These are phyloP conservation scores for Tonatia bakeri DNA, from an alignment of 2,113 vertebrate species.

Conservation along the genomic window DNA sequence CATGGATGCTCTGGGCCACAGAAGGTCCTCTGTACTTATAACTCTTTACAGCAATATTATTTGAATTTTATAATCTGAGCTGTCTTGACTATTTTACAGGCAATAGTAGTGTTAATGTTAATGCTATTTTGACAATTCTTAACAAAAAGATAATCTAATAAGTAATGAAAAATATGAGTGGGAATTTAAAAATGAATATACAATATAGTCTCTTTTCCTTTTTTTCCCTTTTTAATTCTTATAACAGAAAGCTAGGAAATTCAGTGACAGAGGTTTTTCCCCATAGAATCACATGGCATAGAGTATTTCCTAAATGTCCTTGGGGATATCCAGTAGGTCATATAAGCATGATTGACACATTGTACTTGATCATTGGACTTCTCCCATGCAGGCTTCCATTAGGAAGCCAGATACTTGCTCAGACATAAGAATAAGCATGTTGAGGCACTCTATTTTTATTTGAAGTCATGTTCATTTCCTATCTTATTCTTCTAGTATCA, in stretches of 20 bases:
- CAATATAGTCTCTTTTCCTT: background rate
- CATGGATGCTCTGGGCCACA: background rate
- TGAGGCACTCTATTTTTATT: background rate
- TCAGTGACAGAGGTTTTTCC: background rate
- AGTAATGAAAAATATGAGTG: background rate
- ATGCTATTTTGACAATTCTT: conserved; percentile 5
- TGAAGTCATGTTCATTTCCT: background rate
- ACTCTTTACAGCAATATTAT: background rate
- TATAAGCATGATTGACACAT: background rate
- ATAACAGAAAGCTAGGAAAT: background rate
- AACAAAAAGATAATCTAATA: background rate
- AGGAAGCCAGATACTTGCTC: background rate
- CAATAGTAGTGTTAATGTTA: background rate
- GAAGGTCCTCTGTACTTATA: background rate
- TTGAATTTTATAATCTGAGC: background rate
- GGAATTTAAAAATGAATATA: conserved; percentile 14
- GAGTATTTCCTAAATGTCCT: background rate
- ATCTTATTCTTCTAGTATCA: conserved; percentile 11
- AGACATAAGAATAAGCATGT: background rate
- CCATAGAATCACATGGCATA: background rate
- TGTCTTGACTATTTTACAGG: conserved; percentile 17
- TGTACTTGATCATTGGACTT: background rate
- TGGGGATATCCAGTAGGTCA: background rate
- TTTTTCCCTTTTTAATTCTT: background rate
- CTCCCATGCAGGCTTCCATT: background rate